Conservation (phyloP, 1,140 invertebrate species). For the Xylocopa sonorina region DNA sequence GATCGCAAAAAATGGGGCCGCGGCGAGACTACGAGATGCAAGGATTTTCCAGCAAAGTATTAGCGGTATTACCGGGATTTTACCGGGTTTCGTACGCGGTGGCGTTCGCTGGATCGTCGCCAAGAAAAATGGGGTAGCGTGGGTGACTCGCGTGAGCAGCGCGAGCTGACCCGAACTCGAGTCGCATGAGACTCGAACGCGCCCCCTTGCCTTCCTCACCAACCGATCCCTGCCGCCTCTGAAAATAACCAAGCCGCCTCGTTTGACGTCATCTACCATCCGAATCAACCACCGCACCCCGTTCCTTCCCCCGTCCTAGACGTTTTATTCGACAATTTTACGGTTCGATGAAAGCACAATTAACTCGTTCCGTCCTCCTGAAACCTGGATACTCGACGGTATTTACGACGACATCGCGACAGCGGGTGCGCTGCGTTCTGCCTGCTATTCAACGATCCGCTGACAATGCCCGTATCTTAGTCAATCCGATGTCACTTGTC, state of each 20-base stretch:
- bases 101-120: constrained; percentile 68
- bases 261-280: constrained; percentile 72
- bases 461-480: neutral
- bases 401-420: neutral
- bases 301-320: constrained; percentile 30
- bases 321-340: constrained; percentile 63
- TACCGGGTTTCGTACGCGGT: constrained; percentile 27
- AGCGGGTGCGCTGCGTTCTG: neutral
- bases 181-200: constrained; percentile 74
- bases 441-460: neutral
- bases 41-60: constrained; percentile 17
- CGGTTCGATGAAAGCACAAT: constrained; percentile 36
- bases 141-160: constrained; percentile 75
- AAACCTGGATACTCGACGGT: neutral
- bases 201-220: constrained; percentile 63
- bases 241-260: constrained; percentile 75
- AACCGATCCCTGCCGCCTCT: constrained; percentile 56
- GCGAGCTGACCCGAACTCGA: constrained; percentile 77
- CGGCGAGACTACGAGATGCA: neutral
- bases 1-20: neutral
- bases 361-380: neutral
- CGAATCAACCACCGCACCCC: constrained; percentile 55
- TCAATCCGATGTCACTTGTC: neutral
- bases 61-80: constrained; percentile 39
- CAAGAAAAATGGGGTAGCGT: constrained; percentile 76